Percentiles rank a stretch among this genome's conserved stretches.
phyloP scores from a whole-genome alignment of 1,140 invertebrate species.

The Stratiolaelaps scimitus region DNA sequence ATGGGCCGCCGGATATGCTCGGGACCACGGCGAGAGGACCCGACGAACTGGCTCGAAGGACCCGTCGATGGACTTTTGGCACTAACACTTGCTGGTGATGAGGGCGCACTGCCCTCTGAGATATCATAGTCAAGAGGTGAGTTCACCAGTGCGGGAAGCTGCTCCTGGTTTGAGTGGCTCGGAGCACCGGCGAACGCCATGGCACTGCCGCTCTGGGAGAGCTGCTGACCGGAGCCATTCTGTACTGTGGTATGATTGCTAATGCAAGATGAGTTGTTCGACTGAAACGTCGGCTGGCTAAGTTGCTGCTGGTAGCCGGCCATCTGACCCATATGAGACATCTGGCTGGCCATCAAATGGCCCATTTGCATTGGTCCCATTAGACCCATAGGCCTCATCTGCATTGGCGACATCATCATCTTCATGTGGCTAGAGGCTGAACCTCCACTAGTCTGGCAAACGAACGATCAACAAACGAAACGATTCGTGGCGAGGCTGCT shows the following conservation, averaged over 20 bases:
- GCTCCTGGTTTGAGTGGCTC: background rate
- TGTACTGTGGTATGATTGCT: slow-evolving; percentile 6
- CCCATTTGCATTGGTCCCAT: slow-evolving; percentile 19
- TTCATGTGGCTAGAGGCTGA: background rate
- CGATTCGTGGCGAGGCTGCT: too few species aligned
- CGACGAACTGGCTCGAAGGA: slow-evolving; percentile 1
- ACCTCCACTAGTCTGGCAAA: too few species aligned
- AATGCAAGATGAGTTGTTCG: background rate
- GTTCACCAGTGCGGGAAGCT: background rate
- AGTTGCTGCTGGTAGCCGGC: slow-evolving; percentile 6
- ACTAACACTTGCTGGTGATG: background rate
- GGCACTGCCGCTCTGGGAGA: background rate
- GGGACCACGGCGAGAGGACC: slow-evolving; percentile 37
- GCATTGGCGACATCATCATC: slow-evolving; percentile 22
- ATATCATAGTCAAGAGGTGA: slow-evolving; percentile 3
- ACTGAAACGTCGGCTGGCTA: slow-evolving; percentile 1
- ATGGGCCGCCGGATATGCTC: slow-evolving; percentile 95
- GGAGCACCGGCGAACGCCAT: background rate
- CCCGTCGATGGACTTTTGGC: background rate
- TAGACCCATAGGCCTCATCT: slow-evolving; percentile 16
- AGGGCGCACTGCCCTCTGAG: background rate
- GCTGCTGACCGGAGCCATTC: background rate
- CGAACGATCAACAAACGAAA: too few species aligned
- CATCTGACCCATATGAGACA: slow-evolving; percentile 17
- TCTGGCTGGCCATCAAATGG: too few species aligned